Conservation (phyloP, 2,888 invertebrate genomes). For the Melieria picta region DNA sequence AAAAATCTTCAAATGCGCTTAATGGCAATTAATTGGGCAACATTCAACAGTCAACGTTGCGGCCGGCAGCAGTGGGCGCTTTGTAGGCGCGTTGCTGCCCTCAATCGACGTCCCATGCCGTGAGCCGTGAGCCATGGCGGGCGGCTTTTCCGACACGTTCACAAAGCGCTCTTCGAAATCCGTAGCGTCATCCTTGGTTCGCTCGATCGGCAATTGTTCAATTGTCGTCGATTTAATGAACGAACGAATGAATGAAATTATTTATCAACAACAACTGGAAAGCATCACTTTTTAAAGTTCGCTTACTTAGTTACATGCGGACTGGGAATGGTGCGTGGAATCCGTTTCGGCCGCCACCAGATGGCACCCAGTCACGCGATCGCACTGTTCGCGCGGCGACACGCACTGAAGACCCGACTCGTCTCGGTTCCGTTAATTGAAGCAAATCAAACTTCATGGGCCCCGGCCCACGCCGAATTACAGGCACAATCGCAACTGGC, state of each 20-base stretch:
- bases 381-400: slow-evolving; percentile 24
- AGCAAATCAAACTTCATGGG: slow-evolving; percentile 36
- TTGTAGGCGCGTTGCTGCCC: no score
- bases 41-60: background rate
- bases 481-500: no score
- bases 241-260: slow-evolving; percentile 17
- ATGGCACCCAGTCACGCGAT: slow-evolving; percentile 44
- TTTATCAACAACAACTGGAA: slow-evolving; percentile 1
- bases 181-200: slow-evolving; percentile 17
- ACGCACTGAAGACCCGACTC: background rate
- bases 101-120: no score
- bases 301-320: background rate
- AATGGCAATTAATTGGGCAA: slow-evolving; percentile 42
- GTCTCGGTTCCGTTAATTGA: slow-evolving; percentile 56
- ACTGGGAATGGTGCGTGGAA: background rate
- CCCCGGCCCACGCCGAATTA: no score
- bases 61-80: no score
- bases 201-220: slow-evolving; percentile 25
- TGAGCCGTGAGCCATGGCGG: no score
- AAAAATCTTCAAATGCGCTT: slow-evolving; percentile 44
- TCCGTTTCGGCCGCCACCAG: slow-evolving; percentile 40
- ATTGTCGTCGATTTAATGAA: slow-evolving; percentile 35
- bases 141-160: no score
- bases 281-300: background rate
- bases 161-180: slow-evolving; percentile 2